Evolutionary conservation across 1,140 invertebrate species (phyloP), one percentile per base, ranked within the genome.

Genomic region (Diachasmimorpha longicaudata): DNA sequence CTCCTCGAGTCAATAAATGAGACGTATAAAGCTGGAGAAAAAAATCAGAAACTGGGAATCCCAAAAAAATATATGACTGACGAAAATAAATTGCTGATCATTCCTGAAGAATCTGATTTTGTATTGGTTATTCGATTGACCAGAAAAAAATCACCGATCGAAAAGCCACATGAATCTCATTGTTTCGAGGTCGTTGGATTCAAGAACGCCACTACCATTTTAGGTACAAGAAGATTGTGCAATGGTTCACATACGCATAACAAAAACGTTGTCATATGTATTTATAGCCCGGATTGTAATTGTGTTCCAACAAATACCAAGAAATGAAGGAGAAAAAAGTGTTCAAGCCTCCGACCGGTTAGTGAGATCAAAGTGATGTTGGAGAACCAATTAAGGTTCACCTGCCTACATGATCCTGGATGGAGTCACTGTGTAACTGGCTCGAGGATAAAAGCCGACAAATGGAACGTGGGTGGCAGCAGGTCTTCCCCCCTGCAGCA

Each of bases 171-270:
- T 19, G 46, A 58, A 55, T 69, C 66, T 52, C 23, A 52, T 48
- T 36, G 73, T 74, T 68, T 67, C 42, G 46, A 75, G 73, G 73
- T 75, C 73, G 31, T 36, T 23, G 25, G 68, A 75, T 70, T 52
- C 42, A 75, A 75, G 73, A 66, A 46, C 36, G 21, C 36, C 1
- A 52, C 55, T 19, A 48, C 73, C 73, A 75, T 69, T 75, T 69
- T 52, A 46, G 73, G 48, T 21, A 21, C 46, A 75, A 14, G 46
- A 52, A 8, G 52, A 25, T 71, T 71, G 70, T 46, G 70, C 44
- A 71, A 71, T 39, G 13, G 46, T 42, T 19, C 37, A 39, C 37
- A 19, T 19, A 8, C 11, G 44, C 48, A 55, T 55, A 55, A 55
- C 14, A 55, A 55, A 55, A 55, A 16, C n/a, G n/a, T 21, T 14